These are phyloP conservation scores for Chaetodon trifascialis DNA, from an alignment of 2,113 vertebrate genomes.

Conservation along the genomic window DNA sequence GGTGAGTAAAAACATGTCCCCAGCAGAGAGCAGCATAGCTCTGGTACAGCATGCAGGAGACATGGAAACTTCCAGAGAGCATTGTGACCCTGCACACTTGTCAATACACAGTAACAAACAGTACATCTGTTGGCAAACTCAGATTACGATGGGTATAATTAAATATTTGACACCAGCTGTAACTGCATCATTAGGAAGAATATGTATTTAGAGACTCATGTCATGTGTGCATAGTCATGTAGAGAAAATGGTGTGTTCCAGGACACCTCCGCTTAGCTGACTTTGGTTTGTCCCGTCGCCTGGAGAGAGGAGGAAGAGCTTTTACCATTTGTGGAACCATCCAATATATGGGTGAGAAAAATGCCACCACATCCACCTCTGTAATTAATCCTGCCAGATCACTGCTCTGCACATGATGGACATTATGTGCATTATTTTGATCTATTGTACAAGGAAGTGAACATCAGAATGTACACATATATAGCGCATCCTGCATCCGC, in stretches of 20 bases:
- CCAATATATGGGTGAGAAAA: constrained; percentile 94
- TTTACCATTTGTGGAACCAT: constrained; percentile 97
- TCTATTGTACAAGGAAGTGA: not conserved
- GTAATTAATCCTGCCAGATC: not conserved
- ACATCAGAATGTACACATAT: not conserved
- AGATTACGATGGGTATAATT: constrained; percentile 1
- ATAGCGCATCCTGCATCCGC: not conserved
- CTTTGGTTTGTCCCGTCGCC: constrained; percentile 92
- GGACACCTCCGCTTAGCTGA: constrained; percentile 95
- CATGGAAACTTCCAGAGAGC: constrained; percentile 46
- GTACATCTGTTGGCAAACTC: constrained; percentile 3
- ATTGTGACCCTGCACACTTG: constrained; percentile 8
- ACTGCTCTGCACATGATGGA: not conserved
- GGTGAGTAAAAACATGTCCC: constrained; percentile 82
- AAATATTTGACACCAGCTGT: not conserved
- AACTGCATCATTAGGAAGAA: not conserved
- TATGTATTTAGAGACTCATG: not conserved
- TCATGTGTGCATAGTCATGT: not conserved
- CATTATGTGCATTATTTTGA: not conserved
- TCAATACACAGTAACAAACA: constrained; percentile 22
- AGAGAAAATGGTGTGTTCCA: constrained; percentile 72
- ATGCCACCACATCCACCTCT: not conserved
- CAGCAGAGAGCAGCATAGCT: constrained; percentile 71
- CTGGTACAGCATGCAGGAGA: constrained; percentile 9
- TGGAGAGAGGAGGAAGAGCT: constrained; percentile 89